Conservation (phyloP, 2,888 invertebrate genomes). For the Scaptomyza parva region DNA sequence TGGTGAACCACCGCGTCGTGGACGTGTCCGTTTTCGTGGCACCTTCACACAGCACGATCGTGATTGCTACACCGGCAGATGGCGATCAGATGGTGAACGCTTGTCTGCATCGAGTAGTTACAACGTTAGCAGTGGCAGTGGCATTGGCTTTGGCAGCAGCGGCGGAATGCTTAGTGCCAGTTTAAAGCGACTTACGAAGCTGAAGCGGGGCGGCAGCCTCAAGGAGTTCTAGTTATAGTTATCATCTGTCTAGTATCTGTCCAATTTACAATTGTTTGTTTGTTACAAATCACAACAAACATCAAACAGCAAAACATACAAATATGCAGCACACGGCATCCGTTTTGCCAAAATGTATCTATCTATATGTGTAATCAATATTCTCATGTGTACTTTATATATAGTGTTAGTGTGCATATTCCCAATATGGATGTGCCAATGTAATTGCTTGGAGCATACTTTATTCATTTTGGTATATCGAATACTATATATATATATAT, state of each 20-base stretch:
- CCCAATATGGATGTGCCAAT: slow-evolving; percentile 8
- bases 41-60: slow-evolving; percentile 66
- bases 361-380: slow-evolving; percentile 15
- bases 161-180: slow-evolving; percentile 59
- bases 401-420: slow-evolving; percentile 23
- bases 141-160: slow-evolving; percentile 12
- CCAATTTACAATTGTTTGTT: slow-evolving; percentile 19
- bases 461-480: slow-evolving; percentile 25
- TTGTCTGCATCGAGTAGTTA: background rate
- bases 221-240: slow-evolving; percentile 71
- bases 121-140: slow-evolving; percentile 21
- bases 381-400: slow-evolving; percentile 39
- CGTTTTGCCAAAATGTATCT: slow-evolving; percentile 39
- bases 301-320: background rate
- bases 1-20: slow-evolving; percentile 62
- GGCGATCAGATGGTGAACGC: slow-evolving; percentile 21
- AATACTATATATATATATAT: too few relatives aligned
- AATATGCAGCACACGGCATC: slow-evolving; percentile 4
- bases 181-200: slow-evolving; percentile 73
- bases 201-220: slow-evolving; percentile 81
- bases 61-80: slow-evolving; percentile 38
- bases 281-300: background rate
- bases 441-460: slow-evolving; percentile 8
- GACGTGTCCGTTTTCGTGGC: slow-evolving; percentile 78
- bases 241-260: background rate